phyloP scores from a whole-genome alignment of 2,888 invertebrate genomes.

The Falcaria lacertinaria region DNA sequence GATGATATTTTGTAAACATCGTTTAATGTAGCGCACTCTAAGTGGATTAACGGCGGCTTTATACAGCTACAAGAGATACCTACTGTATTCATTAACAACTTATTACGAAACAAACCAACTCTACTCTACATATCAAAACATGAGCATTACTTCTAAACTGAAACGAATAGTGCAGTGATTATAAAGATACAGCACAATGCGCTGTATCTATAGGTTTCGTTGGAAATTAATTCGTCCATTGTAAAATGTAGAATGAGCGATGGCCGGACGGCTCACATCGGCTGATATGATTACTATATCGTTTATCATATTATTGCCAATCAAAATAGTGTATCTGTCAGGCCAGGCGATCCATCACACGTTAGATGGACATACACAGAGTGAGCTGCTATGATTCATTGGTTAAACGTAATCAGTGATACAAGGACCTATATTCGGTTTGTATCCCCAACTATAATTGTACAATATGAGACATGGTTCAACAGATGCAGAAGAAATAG shows the following conservation, averaged over 20 bases:
- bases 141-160: constrained; percentile 28
- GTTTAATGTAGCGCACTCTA: constrained; percentile 58
- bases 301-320: constrained; percentile 78
- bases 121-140: constrained; percentile 41
- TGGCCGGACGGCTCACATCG: constrained; percentile 58
- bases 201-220: constrained; percentile 36
- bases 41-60: constrained; percentile 51
- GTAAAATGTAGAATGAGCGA: constrained; percentile 65
- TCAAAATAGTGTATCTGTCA: constrained; percentile 80
- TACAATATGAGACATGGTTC: constrained; percentile 29
- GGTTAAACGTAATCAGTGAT: constrained; percentile 48
- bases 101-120: constrained; percentile 39
- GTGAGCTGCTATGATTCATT: constrained; percentile 43
- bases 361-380: constrained; percentile 48
- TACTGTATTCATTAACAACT: constrained; percentile 32
- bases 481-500: constrained; percentile 45
- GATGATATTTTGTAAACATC: constrained; percentile 66
- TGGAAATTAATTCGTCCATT: constrained; percentile 46
- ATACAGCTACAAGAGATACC: constrained; percentile 34
- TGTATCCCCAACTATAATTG: constrained; percentile 25
- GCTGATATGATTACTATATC: constrained; percentile 70
- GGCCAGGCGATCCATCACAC: constrained; percentile 69
- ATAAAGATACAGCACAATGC: constrained; percentile 2
- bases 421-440: constrained; percentile 42
- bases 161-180: constrained; percentile 22